phyloP scores from a whole-genome alignment of 2,888 invertebrate genomes.

The Lottia scabra region DNA sequence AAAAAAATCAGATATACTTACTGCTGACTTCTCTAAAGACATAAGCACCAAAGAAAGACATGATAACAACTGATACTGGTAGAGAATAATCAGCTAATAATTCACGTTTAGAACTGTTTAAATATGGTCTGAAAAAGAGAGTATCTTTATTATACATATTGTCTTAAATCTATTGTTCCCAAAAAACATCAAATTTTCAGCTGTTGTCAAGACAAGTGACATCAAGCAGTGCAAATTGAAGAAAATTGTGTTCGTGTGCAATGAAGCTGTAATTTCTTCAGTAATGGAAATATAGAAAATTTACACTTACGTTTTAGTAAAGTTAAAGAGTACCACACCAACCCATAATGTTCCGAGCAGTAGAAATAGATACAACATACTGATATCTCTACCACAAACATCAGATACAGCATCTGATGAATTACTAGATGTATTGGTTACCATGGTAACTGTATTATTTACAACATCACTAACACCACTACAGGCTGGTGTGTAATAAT shows the following conservation, averaged over 20 bases:
- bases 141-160: no score
- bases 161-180: no score
- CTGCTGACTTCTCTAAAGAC: constrained; percentile 68
- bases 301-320: constrained; percentile 73
- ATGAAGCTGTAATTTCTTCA: background rate
- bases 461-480: constrained; percentile 18
- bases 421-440: background rate
- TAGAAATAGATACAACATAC: constrained; percentile 74
- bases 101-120: constrained; percentile 74
- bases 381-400: constrained; percentile 72
- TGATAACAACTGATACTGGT: constrained; percentile 74
- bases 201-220: no score
- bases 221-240: no score
- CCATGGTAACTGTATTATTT: constrained; percentile 9
- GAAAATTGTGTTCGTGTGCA: background rate
- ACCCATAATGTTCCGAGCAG: constrained; percentile 76
- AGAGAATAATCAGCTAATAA: constrained; percentile 75
- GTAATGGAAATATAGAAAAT: no score
- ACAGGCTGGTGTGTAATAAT: constrained; percentile 43
- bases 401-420: background rate
- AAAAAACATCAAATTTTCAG: no score
- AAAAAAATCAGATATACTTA: constrained; percentile 34
- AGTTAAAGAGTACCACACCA: constrained; percentile 74
- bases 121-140: constrained; percentile 69
- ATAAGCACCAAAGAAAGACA: constrained; percentile 74